Evolutionary conservation across 2,888 invertebrate species (phyloP), one percentile per base, ranked within the genome.

Genomic region (Gastrophysa polygoni): DNA sequence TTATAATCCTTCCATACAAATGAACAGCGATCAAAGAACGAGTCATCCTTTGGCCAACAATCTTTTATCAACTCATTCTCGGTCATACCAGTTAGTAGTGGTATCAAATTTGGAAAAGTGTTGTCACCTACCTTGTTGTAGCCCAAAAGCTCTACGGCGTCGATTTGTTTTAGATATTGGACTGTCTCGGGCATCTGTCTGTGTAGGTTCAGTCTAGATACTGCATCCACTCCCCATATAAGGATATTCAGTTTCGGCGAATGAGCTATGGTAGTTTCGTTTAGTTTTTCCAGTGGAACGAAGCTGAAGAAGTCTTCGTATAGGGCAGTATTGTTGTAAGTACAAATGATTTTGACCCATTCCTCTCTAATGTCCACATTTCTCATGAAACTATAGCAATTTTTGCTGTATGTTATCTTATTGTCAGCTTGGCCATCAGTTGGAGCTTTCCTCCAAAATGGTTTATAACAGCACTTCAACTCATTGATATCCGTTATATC

Each of bases 81-180:
- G 44, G 85, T 86, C 46, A 89, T 77, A 0, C 96, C 96, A 1
- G 89, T 87, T 10, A 96, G 82, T 65, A 93, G 85, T 0, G 96
- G 92, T 6, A 92, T 87, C 61, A 97, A 79, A 80, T 97, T 97
- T 0, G 95, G 95, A 78, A 92, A 96, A 0, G 96, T 96, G 79
- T 96, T 97, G 80, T 96, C 96, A 2, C 89, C 97, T 7, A 97
- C 91, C 85, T 96, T 97, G 77, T 93, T 95, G 80, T 94, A 96
- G 4, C 96, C 97, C 68, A 90, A 80, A 77, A 97, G 84, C 77
- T 94, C 94, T 54, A 92, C 85, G 38, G 90, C 89, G 11, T 85
- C 85, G 63, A 91, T 82, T 49, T 77, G 65, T 61, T 85, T 82
- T 54, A 94, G 82, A 69, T 84, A 87, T 1, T 83, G 78, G 16